Evolutionary conservation across 2,113 vertebrate genomes (phyloP).

Genomic region (Tretioscincus oriximinensis): DNA sequence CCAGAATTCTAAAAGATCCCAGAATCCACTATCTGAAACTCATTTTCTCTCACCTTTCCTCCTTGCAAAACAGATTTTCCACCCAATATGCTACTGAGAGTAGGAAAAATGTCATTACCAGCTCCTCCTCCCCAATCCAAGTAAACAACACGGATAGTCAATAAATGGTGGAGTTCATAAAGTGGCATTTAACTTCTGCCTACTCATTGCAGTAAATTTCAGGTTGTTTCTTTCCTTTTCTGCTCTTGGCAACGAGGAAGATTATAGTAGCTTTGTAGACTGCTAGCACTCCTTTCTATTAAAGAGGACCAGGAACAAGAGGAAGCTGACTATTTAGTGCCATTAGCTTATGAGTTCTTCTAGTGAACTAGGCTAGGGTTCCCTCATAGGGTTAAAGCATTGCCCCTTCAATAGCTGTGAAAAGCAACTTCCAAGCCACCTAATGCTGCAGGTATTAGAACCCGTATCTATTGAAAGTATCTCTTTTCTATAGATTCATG

Average conservation of each 20-base stretch:
- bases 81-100: constrained; percentile 32
- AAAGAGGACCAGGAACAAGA: neutral
- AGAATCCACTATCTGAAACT: neutral
- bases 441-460: neutral
- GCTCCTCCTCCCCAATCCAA: constrained; percentile 50
- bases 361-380: neutral
- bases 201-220: constrained; percentile 59
- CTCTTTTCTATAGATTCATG: no score
- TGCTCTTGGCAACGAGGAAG: constrained; percentile 21
- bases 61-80: constrained; percentile 18
- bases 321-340: neutral
- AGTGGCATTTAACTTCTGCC: constrained; percentile 56
- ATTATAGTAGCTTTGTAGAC: constrained; percentile 33
- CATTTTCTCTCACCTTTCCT: neutral
- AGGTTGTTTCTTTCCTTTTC: constrained; percentile 34
- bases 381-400: no score
- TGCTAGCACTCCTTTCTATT: neutral
- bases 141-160: constrained; percentile 60
- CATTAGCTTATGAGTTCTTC: no score
- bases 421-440: neutral
- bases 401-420: no score
- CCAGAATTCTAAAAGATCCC: neutral
- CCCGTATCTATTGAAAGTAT: no score
- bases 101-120: constrained; percentile 36
- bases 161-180: constrained; percentile 72